phyloP scores from a whole-genome alignment of 2,113 vertebrate species.

The Cephalopholis sonnerati region DNA sequence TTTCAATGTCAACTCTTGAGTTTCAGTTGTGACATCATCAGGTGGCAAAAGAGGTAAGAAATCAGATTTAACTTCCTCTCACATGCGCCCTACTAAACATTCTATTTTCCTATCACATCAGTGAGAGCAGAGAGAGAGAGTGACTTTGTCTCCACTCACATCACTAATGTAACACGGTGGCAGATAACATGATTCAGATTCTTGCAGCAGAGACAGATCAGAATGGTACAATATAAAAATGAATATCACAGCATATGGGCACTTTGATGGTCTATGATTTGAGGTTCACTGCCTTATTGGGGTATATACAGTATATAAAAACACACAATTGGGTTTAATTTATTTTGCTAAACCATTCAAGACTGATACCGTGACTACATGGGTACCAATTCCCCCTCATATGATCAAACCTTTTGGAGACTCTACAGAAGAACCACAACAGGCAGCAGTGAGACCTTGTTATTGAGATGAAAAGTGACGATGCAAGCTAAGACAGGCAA shows the following conservation, averaged over 20 bases:
- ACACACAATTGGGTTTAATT: too few relatives aligned
- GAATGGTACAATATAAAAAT: constrained; percentile 3
- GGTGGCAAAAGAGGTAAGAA: not conserved
- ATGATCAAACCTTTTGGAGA: not conserved
- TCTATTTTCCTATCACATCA: not conserved
- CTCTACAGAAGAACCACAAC: constrained; percentile 14
- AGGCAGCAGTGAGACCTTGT: not conserved
- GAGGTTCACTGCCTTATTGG: not conserved
- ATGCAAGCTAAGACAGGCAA: constrained; percentile 47
- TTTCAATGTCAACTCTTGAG: not conserved
- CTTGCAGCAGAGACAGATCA: not conserved
- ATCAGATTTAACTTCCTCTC: not conserved
- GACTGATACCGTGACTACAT: not conserved
- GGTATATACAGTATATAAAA: not conserved
- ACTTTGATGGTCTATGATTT: not conserved
- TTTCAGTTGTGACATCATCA: not conserved
- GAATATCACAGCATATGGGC: not conserved
- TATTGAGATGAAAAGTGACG: not conserved
- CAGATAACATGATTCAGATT: not conserved
- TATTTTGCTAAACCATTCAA: not conserved
- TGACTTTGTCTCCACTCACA: not conserved
- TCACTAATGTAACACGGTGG: too few relatives aligned
- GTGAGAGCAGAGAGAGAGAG: not conserved
- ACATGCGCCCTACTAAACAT: not conserved
- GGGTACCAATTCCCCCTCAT: constrained; percentile 13